Conservation (phyloP, 2,113 vertebrate species). For the Pseudorhombus dupliciocellatus region DNA sequence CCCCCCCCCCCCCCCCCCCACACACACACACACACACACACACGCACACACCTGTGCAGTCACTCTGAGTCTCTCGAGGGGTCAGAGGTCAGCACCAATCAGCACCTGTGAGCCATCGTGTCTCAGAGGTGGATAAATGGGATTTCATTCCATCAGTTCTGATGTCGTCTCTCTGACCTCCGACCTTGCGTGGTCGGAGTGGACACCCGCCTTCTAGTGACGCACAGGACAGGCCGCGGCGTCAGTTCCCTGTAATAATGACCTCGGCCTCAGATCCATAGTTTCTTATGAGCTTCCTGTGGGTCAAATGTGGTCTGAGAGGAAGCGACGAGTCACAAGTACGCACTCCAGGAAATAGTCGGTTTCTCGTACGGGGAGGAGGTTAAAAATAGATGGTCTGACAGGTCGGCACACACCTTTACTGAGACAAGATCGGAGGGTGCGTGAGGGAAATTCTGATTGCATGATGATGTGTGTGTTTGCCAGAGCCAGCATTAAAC, state of each 20-base stretch:
- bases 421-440: background rate
- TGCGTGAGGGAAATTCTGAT: slow-evolving; percentile 12
- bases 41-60: slow-evolving; percentile 7
- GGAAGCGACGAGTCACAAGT: too few species aligned
- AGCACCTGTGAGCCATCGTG: slow-evolving; percentile 10
- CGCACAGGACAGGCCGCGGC: background rate
- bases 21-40: slow-evolving; percentile 1
- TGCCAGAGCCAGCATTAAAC: slow-evolving; percentile 31
- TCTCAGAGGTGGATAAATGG: slow-evolving; percentile 24
- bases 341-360: slow-evolving; percentile 23
- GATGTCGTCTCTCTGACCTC: slow-evolving; percentile 26
- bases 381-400: slow-evolving; percentile 46
- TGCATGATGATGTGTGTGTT: background rate
- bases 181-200: slow-evolving; percentile 5
- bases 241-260: background rate
- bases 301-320: background rate
- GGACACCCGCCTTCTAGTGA: background rate
- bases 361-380: background rate
- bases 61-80: background rate
- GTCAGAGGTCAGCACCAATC: slow-evolving; percentile 7
- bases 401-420: slow-evolving; percentile 24
- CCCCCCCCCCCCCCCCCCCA: slow-evolving; percentile 7
- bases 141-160: slow-evolving; percentile 18
- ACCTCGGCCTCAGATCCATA: background rate
- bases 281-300: background rate